A percentile compares a stretch with the other conserved stretches of the same genome.
Evolutionary conservation across 2,797 vertebrate species (phyloP).

Genomic region (Hydrophis major): DNA sequence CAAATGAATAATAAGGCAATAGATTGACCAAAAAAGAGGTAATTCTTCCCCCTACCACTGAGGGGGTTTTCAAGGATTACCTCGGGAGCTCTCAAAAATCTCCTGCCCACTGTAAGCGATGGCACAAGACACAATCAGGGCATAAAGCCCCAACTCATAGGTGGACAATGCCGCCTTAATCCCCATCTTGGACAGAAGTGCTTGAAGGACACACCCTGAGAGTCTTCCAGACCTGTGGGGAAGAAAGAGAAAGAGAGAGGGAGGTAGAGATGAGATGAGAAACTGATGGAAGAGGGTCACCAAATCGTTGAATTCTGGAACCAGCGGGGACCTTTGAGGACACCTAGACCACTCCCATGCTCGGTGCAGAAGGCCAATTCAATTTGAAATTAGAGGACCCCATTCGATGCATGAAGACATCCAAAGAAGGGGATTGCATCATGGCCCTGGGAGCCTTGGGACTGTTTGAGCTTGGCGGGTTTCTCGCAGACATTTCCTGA

Average conservation of each 20-base stretch:
- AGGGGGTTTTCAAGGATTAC: slow-evolving; percentile 66
- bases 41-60: neutral
- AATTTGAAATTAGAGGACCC: neutral
- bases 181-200: slow-evolving; percentile 75
- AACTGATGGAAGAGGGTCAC: neutral
- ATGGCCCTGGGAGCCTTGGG: neutral
- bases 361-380: neutral
- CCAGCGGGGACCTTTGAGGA: neutral
- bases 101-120: slow-evolving; percentile 84
- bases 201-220: rapidly evolving
- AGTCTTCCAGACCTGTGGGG: slow-evolving; percentile 23
- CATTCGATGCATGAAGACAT: neutral
- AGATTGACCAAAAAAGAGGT: neutral
- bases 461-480: neutral
- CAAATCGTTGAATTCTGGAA: neutral
- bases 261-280: too few relatives aligned
- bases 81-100: slow-evolving; percentile 86
- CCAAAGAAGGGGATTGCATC: neutral
- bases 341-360: neutral
- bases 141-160: slow-evolving; percentile 90
- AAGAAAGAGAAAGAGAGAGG: rapidly evolving
- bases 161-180: slow-evolving; percentile 85
- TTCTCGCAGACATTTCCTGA: too few relatives aligned
- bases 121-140: slow-evolving; percentile 80
- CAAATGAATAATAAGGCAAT: neutral